Percentiles rank a stretch among this genome's conserved stretches.
These are phyloP conservation scores for Huso huso DNA, from an alignment of 2,797 vertebrate genomes.

Conservation along the genomic window DNA sequence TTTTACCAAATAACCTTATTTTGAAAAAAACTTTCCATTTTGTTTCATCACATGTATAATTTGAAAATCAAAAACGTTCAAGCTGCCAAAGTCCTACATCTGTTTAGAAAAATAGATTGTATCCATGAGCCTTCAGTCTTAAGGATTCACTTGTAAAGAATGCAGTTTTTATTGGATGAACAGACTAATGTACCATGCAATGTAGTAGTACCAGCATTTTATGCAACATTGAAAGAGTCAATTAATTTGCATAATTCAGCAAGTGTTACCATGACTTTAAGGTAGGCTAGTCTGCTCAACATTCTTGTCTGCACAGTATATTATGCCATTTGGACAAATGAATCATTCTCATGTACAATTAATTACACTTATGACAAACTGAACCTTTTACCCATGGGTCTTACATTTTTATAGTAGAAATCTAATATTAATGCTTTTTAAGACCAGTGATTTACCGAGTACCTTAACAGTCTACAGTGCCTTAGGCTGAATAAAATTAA, in stretches of 20 bases:
- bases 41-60: conserved; percentile 1
- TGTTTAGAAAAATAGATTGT: conserved; percentile 75
- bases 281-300: conserved; percentile 77
- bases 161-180: conserved; percentile 89
- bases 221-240: conserved; percentile 98
- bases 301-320: conserved; percentile 64
- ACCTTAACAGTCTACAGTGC: conserved; percentile 89
- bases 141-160: conserved; percentile 78
- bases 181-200: conserved; percentile 98
- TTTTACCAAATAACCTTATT: neutral
- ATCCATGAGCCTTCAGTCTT: conserved; percentile 67
- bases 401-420: conserved; percentile 73
- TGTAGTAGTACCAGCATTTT: conserved; percentile 93
- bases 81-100: conserved; percentile 57
- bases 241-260: conserved; percentile 99
- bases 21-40: neutral
- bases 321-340: conserved; percentile 83
- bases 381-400: conserved; percentile 73
- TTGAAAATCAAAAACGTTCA: conserved; percentile 26
- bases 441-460: conserved; percentile 89
- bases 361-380: conserved; percentile 99
- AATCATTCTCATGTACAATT: conserved; percentile 93
- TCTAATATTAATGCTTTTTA: conserved; percentile 80
- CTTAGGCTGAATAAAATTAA: conserved; percentile 99
- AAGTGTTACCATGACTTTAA: conserved; percentile 85